A percentile compares a stretch with the other conserved stretches of the same genome.
phyloP scores from a whole-genome alignment of 53 echinoderm and acorn worm genomes.

The Mesocentrotus franciscanus region DNA sequence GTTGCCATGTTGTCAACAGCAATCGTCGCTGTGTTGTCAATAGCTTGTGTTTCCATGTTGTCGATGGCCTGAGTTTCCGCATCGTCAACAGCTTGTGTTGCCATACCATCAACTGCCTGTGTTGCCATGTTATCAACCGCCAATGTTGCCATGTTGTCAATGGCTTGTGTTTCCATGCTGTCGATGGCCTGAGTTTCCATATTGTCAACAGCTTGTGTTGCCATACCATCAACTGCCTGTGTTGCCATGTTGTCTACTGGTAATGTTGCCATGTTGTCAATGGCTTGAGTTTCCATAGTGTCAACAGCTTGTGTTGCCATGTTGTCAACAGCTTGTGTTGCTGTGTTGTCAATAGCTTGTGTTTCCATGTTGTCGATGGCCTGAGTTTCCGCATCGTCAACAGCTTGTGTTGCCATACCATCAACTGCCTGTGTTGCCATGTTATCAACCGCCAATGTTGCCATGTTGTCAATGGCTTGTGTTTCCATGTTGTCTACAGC shows the following conservation, averaged over 20 bases:
- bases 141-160: too few relatives aligned
- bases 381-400: constrained; percentile 26
- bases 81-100: not conserved
- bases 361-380: constrained; percentile 30
- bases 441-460: constrained; percentile 12
- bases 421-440: constrained; percentile 31
- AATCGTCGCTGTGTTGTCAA: too few relatives aligned
- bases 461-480: constrained; percentile 24
- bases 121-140: constrained; percentile 32
- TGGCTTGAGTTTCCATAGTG: constrained; percentile 60
- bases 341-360: constrained; percentile 23
- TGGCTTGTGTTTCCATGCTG: constrained; percentile 63
- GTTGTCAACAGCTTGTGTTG: constrained; percentile 29
- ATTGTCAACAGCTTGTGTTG: constrained; percentile 32
- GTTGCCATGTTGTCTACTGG: constrained; percentile 39
- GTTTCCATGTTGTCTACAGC: constrained; percentile 57
- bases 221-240: constrained; percentile 18
- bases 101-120: constrained; percentile 6
- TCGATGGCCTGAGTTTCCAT: constrained; percentile 64
- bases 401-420: not conserved
- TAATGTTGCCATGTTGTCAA: constrained; percentile 38
- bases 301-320: constrained; percentile 64
- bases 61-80: constrained; percentile 19
- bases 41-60: not conserved
- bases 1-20: constrained; percentile 37